Percentiles rank a stretch among this genome's conserved stretches.
Evolutionary conservation across 2,113 vertebrate species (phyloP).

Genomic region (Dasyurus viverrinus): DNA sequence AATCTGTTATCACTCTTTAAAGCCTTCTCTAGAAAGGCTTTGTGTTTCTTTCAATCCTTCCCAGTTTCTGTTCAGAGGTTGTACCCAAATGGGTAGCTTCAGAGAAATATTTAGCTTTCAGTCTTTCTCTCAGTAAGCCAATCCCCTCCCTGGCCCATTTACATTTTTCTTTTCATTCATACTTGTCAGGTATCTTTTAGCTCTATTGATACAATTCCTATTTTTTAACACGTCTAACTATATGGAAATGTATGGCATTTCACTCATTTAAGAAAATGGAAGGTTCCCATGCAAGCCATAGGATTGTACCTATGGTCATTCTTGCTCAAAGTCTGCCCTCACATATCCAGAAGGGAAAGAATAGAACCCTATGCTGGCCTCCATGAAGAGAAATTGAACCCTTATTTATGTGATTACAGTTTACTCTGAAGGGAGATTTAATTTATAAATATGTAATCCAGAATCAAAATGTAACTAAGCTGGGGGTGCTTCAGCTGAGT

Average conservation of each 20-base stretch:
- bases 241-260: neutral
- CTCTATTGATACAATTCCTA: neutral
- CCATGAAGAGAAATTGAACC: neutral
- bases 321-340: neutral
- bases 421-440: constrained; percentile 7
- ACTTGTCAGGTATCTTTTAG: neutral
- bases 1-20: too few relatives aligned
- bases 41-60: neutral
- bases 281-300: neutral
- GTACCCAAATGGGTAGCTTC: neutral
- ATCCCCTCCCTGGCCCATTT: neutral
- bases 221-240: neutral
- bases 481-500: neutral
- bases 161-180: neutral
- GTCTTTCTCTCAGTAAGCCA: neutral
- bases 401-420: neutral
- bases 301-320: neutral
- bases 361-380: neutral
- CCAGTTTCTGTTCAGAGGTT: neutral
- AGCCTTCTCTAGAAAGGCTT: neutral
- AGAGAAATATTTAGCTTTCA: neutral
- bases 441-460: constrained; percentile 30
- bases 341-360: neutral
- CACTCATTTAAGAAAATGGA: neutral
- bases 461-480: neutral